Evolutionary conservation across 2,113 vertebrate genomes (phyloP).

Genomic region (Mesitornis unicolor): DNA sequence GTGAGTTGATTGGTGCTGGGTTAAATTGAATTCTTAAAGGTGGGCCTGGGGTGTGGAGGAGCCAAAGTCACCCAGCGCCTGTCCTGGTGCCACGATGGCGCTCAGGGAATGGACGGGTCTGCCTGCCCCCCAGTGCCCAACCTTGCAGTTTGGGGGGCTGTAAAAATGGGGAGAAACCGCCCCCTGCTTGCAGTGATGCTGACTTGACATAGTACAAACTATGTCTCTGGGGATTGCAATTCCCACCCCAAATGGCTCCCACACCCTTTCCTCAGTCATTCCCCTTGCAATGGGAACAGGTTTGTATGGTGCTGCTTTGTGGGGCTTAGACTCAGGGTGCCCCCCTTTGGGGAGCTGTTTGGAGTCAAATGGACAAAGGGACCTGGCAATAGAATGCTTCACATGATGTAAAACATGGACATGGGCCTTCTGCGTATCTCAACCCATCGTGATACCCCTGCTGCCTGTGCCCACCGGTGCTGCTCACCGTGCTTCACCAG

Average conservation of each 20-base stretch:
- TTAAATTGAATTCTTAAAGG: not conserved
- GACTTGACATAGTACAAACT: not conserved
- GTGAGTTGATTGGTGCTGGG: not conserved
- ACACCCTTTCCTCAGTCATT: not conserved
- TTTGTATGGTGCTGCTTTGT: too few species aligned
- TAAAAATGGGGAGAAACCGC: not conserved
- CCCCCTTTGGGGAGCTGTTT: too few species aligned
- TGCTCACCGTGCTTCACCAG: conserved; percentile 30
- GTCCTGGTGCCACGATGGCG: not conserved
- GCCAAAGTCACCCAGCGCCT: not conserved
- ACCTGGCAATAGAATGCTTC: not conserved
- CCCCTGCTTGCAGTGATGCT: not conserved
- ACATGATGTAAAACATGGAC: not conserved
- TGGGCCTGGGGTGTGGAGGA: not conserved
- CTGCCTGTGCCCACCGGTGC: fast-evolving
- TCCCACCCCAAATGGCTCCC: not conserved
- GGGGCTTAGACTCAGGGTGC: too few species aligned
- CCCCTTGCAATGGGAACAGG: too few species aligned
- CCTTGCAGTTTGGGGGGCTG: not conserved
- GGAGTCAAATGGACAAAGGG: not conserved
- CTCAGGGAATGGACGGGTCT: fast-evolving
- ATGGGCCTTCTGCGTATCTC: fast-evolving
- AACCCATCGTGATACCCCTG: fast-evolving
- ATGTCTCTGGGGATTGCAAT: not conserved
- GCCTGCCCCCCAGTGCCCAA: not conserved